phyloP scores from a whole-genome alignment of 1,140 invertebrate genomes.

The Drosophila miranda region DNA sequence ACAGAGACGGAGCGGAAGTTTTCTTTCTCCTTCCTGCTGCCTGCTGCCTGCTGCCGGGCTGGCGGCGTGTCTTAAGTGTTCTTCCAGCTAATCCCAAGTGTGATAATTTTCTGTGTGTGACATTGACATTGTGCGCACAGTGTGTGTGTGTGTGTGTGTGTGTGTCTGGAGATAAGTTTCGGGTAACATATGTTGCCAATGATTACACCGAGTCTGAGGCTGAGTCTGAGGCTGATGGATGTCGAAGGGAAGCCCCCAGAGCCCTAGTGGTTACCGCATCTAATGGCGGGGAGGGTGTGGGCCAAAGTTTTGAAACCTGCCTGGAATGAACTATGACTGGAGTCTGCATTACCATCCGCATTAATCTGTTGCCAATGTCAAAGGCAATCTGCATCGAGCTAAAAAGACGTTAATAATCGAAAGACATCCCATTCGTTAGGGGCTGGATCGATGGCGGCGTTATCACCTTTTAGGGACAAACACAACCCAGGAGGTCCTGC shows the following conservation, averaged over 20 bases:
- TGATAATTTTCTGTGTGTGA: constrained; percentile 62
- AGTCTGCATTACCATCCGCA: too few species aligned
- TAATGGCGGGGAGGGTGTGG: constrained; percentile 22
- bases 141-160: too few species aligned
- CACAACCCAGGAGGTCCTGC: constrained; percentile 69
- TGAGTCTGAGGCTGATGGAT: constrained; percentile 50
- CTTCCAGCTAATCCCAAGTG: constrained; percentile 69
- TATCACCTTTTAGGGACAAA: constrained; percentile 74
- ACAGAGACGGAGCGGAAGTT: constrained; percentile 53
- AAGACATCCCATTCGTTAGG: constrained; percentile 47
- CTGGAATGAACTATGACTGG: constrained; percentile 24
- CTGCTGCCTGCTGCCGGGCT: constrained; percentile 11
- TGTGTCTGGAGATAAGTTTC: constrained; percentile 56
- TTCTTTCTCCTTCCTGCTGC: constrained; percentile 14
- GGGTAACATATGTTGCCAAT: constrained; percentile 74
- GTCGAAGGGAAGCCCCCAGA: constrained; percentile 25
- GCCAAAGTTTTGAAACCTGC: constrained; percentile 37
- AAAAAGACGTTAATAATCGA: constrained; percentile 72
- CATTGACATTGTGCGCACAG: constrained; percentile 68
- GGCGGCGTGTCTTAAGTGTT: constrained; percentile 5
- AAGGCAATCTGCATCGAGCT: constrained; percentile 15
- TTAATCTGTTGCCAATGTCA: neutral
- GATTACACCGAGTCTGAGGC: constrained; percentile 20
- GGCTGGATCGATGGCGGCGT: constrained; percentile 47
- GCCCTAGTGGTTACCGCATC: constrained; percentile 11